Evolutionary conservation across 2,797 vertebrate genomes (phyloP), one percentile per base, ranked within the genome.

Genomic region (Pelochelys cantorii): DNA sequence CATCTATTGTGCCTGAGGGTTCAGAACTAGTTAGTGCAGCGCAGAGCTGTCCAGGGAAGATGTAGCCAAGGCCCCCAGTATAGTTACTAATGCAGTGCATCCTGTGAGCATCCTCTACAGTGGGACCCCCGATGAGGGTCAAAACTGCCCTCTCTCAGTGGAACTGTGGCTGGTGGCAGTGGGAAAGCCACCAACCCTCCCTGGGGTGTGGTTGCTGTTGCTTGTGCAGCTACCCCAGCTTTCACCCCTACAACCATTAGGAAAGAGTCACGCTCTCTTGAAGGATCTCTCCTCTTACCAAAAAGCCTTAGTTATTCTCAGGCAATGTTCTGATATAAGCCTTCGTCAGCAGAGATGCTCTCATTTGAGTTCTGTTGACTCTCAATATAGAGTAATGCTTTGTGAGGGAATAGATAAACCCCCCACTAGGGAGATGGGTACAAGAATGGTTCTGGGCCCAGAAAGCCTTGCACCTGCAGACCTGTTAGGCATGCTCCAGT

Each of bases 291-390:
- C 23, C 54, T 29, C 54, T 20, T 37, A 75, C 11, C 55, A 55
- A 60, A 53, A 59, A 34, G 59, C 48, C n/a, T 55, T 65, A 48
- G 52, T 52, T 71, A 65, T 80, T 57, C 20, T 34, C 86, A 74
- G 27, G 60, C 20, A 71, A 65, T 53, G 42, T 22, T 62, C 14
- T 23, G 22, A 42, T 34, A 42, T 2, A 84, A 93, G 86, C 88
- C 93, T 96, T 96, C 71, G 52, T 68, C 54, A 79, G 59, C 59
- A 62, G 79, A 65, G 59, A 54, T 20, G 12, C 84, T 65, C n/a
- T 52, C 15, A 9, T 15, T 14, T 65, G n/a, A 54, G 42, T 29
- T 25, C 83, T 60, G 23, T 25, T 9, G 1, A n/a, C 52, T 86
- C 57, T 55, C 54, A 79, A 11, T 68, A 80, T 15, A 79, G 31